Evolutionary conservation across 2,113 vertebrate genomes (phyloP).

Genomic region (Propithecus coquereli): DNA sequence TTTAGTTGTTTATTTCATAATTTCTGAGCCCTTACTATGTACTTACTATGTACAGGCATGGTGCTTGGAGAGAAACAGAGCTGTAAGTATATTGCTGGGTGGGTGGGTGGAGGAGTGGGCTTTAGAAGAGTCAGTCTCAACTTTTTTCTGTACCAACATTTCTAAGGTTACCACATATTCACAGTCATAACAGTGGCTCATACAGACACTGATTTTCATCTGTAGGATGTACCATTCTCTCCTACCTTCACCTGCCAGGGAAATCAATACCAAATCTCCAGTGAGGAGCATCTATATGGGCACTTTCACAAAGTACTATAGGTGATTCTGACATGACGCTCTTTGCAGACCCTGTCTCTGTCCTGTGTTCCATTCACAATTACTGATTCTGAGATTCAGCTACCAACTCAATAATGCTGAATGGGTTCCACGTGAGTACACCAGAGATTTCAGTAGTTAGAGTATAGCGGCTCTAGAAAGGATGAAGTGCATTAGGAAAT

Average conservation of each 20-base stretch:
- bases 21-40: background rate
- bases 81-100: background rate
- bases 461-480: background rate
- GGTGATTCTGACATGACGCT: background rate
- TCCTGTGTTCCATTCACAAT: background rate
- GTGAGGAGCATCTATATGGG: fast-evolving
- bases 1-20: background rate
- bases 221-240: background rate
- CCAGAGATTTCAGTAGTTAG: background rate
- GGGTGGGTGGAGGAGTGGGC: background rate
- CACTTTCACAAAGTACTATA: background rate
- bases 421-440: background rate
- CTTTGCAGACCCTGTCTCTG: background rate
- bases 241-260: background rate
- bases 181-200: background rate
- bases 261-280: background rate
- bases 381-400: background rate
- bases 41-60: background rate
- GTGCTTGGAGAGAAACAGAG: background rate
- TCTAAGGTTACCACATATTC: background rate
- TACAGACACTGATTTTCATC: background rate
- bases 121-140: background rate
- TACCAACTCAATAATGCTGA: background rate
- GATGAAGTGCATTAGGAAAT: background rate
- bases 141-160: background rate